phyloP scores from a whole-genome alignment of 2,888 invertebrate species.

The Himalopsyche anomala region DNA sequence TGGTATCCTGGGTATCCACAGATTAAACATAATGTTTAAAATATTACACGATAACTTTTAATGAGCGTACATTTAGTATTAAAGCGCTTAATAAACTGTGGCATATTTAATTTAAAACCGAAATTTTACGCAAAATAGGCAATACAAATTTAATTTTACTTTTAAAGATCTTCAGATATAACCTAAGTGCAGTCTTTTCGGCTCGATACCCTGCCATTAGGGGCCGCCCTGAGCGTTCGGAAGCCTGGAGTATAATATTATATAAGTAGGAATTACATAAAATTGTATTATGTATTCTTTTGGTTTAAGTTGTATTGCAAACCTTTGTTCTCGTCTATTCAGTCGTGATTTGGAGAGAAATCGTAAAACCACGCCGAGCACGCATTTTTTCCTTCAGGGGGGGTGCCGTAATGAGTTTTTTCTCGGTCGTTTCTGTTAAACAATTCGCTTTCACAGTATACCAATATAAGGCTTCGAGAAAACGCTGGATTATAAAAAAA shows the following conservation, averaged over 20 bases:
- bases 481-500: no score
- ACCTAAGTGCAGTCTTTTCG: background rate
- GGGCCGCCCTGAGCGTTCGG: background rate
- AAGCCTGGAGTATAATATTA: background rate
- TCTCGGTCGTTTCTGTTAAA: background rate
- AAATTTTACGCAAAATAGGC: slow-evolving; percentile 19
- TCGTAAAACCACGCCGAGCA: slow-evolving; percentile 12
- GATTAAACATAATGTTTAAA: no score
- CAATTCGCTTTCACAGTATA: background rate
- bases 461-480: background rate
- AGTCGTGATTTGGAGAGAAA: slow-evolving; percentile 9
- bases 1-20: no score
- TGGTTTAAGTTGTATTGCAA: background rate
- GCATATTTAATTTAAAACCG: slow-evolving; percentile 3
- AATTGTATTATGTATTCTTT: background rate
- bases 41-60: background rate
- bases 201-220: background rate
- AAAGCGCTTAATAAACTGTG: background rate
- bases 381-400: background rate
- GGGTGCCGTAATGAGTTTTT: background rate
- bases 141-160: background rate
- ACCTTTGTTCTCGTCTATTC: slow-evolving; percentile 14
- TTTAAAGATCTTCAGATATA: background rate
- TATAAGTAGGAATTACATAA: slow-evolving; percentile 2
- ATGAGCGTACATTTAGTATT: background rate